phyloP scores from a whole-genome alignment of 2,888 invertebrate genomes.

The Xestia sexstrigata region DNA sequence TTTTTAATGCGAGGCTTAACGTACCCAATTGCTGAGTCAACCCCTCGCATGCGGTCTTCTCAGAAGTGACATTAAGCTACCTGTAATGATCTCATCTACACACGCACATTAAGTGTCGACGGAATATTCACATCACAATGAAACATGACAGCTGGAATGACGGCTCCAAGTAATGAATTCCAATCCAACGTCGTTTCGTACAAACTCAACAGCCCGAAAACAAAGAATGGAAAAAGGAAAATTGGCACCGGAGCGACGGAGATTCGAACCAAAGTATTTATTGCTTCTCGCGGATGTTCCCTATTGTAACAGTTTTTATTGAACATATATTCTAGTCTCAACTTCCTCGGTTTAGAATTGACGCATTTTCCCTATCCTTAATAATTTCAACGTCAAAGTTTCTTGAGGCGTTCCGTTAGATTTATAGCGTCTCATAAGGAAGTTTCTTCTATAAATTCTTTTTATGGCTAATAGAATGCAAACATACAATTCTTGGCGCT shows the following conservation, averaged over 20 bases:
- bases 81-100: slow-evolving; percentile 52
- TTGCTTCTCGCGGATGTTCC: slow-evolving; percentile 63
- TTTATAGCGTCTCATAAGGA: slow-evolving; percentile 57
- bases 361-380: slow-evolving; percentile 58
- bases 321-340: slow-evolving; percentile 70
- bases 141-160: slow-evolving; percentile 60
- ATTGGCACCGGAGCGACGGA: slow-evolving; percentile 79
- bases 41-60: slow-evolving; percentile 45
- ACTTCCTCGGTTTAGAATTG: slow-evolving; percentile 59
- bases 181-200: slow-evolving; percentile 75
- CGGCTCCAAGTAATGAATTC: slow-evolving; percentile 71
- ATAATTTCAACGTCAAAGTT: slow-evolving; percentile 58
- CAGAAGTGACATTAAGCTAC: slow-evolving; percentile 55
- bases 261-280: slow-evolving; percentile 77
- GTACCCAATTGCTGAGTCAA: slow-evolving; percentile 52
- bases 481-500: slow-evolving; percentile 60
- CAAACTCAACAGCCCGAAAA: slow-evolving; percentile 78
- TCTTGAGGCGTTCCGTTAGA: slow-evolving; percentile 47
- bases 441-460: slow-evolving; percentile 60
- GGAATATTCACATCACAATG: slow-evolving; percentile 42
- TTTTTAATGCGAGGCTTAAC: slow-evolving; percentile 43
- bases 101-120: slow-evolving; percentile 32
- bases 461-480: slow-evolving; percentile 56
- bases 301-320: slow-evolving; percentile 72
- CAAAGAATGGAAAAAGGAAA: slow-evolving; percentile 79